phyloP scores from a whole-genome alignment of 2,888 invertebrate genomes.

The Volucella inflata region DNA sequence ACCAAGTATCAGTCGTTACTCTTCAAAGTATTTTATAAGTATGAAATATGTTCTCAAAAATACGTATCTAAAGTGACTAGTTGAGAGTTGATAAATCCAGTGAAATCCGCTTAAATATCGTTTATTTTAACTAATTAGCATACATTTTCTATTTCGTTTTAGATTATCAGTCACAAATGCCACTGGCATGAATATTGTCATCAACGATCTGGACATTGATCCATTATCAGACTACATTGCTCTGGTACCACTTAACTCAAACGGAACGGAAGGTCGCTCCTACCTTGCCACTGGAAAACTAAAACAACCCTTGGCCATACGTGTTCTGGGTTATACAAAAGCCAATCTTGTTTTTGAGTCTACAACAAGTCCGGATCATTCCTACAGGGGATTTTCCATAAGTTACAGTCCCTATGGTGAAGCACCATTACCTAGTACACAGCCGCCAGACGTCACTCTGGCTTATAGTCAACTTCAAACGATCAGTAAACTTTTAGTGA shows the following conservation, averaged over 20 bases:
- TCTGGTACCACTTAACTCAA: constrained; percentile 47
- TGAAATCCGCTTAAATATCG: background rate
- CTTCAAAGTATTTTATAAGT: no score
- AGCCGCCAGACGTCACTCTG: constrained; percentile 68
- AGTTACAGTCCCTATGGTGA: constrained; percentile 70
- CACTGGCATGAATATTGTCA: constrained; percentile 71
- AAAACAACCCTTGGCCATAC: constrained; percentile 63
- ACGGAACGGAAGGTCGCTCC: constrained; percentile 57
- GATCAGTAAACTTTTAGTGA: constrained; percentile 49
- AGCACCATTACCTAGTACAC: constrained; percentile 39
- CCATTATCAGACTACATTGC: constrained; percentile 69
- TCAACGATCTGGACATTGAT: constrained; percentile 74
- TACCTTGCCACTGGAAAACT: constrained; percentile 73
- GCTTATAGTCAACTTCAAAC: constrained; percentile 63
- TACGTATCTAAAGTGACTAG: no score
- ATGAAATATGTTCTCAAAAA: no score
- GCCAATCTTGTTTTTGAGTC: constrained; percentile 66
- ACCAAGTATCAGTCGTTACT: no score
- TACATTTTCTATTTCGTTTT: constrained; percentile 18
- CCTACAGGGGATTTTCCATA: constrained; percentile 68
- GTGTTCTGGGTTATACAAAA: constrained; percentile 53
- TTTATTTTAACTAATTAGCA: background rate
- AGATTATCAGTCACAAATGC: constrained; percentile 63
- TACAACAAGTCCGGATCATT: constrained; percentile 39
- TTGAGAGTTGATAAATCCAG: no score